A percentile compares a stretch with the other conserved stretches of the same genome.
Conservation (phyloP, 1,140 invertebrate genomes). For the Brachionus asplanchnoidis region DNA sequence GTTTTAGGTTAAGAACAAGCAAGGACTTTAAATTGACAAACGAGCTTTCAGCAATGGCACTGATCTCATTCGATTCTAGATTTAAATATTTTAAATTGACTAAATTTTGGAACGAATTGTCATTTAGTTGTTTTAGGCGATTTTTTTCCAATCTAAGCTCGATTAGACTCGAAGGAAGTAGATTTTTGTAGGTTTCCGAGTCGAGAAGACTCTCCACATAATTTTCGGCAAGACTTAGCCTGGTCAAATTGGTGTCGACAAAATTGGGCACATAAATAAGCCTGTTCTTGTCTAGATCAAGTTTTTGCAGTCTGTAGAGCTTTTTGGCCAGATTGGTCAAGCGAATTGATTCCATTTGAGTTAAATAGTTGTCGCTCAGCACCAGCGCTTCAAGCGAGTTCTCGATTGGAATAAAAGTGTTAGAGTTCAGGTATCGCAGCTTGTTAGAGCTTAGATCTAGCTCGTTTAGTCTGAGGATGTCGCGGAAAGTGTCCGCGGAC, state of each 20-base stretch:
- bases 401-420: constrained; percentile 36
- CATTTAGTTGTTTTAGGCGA: constrained; percentile 32
- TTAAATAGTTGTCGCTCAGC: constrained; percentile 5
- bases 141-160: not conserved
- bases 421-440: not conserved
- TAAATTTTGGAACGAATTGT: constrained; percentile 40
- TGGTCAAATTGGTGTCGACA: not conserved
- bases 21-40: constrained; percentile 26
- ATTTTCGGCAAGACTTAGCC: not conserved
- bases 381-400: not conserved
- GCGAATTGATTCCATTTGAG: constrained; percentile 25
- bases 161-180: constrained; percentile 5
- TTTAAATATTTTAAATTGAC: constrained; percentile 35
- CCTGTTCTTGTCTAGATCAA: not conserved
- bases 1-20: not conserved
- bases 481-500: constrained; percentile 2
- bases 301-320: not conserved
- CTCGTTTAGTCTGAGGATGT: not conserved
- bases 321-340: not conserved
- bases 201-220: constrained; percentile 1
- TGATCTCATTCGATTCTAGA: constrained; percentile 28
- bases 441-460: constrained; percentile 31
- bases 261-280: constrained; percentile 34
- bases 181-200: not conserved
- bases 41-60: constrained; percentile 27